These are phyloP conservation scores for Forbesichthys papilliferus DNA, from an alignment of 2,113 vertebrate species.

Conservation along the genomic window DNA sequence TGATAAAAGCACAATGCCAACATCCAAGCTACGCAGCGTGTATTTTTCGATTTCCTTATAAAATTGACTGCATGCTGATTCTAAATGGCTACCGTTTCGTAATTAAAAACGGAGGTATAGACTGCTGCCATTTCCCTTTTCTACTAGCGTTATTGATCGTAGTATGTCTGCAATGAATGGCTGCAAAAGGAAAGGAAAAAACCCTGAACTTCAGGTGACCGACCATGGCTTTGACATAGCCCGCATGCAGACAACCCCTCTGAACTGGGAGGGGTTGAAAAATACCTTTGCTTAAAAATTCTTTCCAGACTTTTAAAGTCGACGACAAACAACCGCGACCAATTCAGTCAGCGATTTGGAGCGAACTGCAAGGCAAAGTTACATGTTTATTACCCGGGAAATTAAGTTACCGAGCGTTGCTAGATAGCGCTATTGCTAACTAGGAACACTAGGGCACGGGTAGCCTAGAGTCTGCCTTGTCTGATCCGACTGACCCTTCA, in stretches of 20 bases:
- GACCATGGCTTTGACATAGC: conserved; percentile 86
- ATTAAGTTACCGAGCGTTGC: conserved; percentile 69
- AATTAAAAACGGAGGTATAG: conserved; percentile 11
- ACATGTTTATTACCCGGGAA: conserved; percentile 69
- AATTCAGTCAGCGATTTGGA: conserved; percentile 55
- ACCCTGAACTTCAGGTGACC: conserved; percentile 97
- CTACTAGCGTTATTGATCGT: conserved; percentile 79
- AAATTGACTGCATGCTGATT: conserved; percentile 27
- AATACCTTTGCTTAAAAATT: conserved; percentile 61
- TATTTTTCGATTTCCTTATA: conserved; percentile 4
- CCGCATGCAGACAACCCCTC: conserved; percentile 75
- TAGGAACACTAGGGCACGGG: conserved; percentile 71
- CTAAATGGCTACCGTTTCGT: neutral
- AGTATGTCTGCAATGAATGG: conserved; percentile 85
- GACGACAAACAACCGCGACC: conserved; percentile 57
- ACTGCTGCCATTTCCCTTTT: conserved; percentile 48
- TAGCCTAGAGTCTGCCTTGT: conserved; percentile 80
- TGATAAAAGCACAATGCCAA: conserved; percentile 73
- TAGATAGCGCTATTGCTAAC: conserved; percentile 77
- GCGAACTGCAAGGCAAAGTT: conserved; percentile 80
- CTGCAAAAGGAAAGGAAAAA: conserved; percentile 77
- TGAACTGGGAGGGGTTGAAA: conserved; percentile 71
- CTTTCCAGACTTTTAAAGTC: conserved; percentile 67
- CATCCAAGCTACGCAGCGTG: conserved; percentile 73
- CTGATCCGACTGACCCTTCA: conserved; percentile 90